Conservation (phyloP, 2,797 vertebrate species). For the Pachyuromys duprasi region DNA sequence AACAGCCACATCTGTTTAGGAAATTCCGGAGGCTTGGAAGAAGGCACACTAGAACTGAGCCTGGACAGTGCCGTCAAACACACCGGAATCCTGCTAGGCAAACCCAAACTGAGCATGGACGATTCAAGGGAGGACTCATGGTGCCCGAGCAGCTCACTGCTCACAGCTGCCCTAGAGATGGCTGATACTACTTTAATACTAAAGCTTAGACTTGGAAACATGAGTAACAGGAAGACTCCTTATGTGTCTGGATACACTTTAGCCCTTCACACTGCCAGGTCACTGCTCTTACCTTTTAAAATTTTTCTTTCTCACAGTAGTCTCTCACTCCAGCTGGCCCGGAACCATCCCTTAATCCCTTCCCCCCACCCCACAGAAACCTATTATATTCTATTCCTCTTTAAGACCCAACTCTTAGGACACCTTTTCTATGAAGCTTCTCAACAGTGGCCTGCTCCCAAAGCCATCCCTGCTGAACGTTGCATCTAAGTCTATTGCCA, state of each 20-base stretch:
- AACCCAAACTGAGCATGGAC: not conserved
- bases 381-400: not conserved
- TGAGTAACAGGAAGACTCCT: not conserved
- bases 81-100: not conserved
- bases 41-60: not conserved
- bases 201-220: not conserved
- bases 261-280: not conserved
- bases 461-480: not conserved
- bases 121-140: rapidly evolving
- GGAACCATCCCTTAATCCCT: too few relatives aligned
- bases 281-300: not conserved
- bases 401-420: not conserved
- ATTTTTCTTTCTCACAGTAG: not conserved
- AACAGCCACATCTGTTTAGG: not conserved
- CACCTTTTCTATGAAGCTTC: not conserved
- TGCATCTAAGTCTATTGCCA: not conserved
- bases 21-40: not conserved
- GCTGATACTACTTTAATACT: not conserved
- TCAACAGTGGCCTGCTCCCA: not conserved
- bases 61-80: not conserved
- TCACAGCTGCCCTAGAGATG: not conserved
- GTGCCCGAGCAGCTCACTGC: not conserved
- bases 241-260: too few relatives aligned
- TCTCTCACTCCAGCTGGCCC: not conserved
- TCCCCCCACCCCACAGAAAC: too few relatives aligned